Evolutionary conservation across 2,113 vertebrate species (phyloP).

Genomic region (Desmodus rotundus): DNA sequence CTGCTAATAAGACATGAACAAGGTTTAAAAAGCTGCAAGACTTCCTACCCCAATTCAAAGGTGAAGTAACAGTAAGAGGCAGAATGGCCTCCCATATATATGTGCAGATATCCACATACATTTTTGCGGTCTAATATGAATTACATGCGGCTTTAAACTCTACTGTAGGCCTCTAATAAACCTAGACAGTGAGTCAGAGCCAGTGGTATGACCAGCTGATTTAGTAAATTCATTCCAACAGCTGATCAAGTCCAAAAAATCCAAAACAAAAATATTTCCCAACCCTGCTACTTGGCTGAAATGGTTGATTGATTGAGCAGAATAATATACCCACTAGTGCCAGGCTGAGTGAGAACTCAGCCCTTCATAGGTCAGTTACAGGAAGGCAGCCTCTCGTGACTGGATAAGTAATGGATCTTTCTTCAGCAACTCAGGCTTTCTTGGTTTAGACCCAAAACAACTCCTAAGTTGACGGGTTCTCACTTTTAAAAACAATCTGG

Average conservation of each 20-base stretch:
- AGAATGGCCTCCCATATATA: background rate
- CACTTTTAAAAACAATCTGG: conserved; percentile 43
- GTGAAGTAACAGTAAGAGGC: background rate
- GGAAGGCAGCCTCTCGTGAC: background rate
- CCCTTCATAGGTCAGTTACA: background rate
- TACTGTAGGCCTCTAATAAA: background rate
- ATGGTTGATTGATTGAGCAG: background rate
- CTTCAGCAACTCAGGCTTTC: conserved; percentile 18
- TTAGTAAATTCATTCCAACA: conserved; percentile 16
- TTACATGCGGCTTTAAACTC: background rate
- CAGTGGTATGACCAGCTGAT: background rate
- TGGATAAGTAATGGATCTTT: background rate
- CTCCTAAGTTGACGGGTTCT: conserved; percentile 31
- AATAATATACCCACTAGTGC: background rate
- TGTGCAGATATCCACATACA: background rate
- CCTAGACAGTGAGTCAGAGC: background rate
- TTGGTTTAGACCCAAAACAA: conserved; percentile 38
- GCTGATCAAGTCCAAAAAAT: conserved; percentile 30
- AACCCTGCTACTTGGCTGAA: background rate
- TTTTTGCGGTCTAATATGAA: background rate
- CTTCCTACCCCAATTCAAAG: background rate
- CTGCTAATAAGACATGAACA: background rate
- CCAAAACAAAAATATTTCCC: conserved; percentile 11
- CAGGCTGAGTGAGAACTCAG: background rate
- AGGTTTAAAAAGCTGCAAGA: background rate